Evolutionary conservation across 53 echinoderm and acorn worm genomes (phyloP).

Genomic region (Paracentrotus lividus): DNA sequence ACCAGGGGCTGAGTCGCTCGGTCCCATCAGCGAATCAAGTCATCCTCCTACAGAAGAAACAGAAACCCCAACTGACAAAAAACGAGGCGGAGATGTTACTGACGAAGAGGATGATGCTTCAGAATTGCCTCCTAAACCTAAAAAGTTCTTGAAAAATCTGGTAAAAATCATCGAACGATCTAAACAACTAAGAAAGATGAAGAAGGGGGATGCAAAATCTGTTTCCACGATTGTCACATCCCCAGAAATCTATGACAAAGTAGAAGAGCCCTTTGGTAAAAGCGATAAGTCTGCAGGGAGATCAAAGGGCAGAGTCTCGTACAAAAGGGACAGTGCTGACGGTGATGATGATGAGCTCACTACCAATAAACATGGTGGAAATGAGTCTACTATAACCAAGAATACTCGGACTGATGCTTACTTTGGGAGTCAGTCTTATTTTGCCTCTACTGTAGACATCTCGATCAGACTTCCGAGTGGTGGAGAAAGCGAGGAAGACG

Average conservation of each 20-base stretch:
- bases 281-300: neutral
- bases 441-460: slow-evolving; percentile 46
- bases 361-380: neutral
- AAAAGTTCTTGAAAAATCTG: slow-evolving; percentile 13
- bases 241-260: neutral
- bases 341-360: neutral
- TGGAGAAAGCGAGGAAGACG: slow-evolving; percentile 20
- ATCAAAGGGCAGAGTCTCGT: neutral
- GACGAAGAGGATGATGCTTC: neutral
- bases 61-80: neutral
- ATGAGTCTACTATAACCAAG: neutral
- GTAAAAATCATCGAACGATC: slow-evolving; percentile 41
- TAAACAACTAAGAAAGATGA: neutral
- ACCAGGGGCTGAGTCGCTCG: slow-evolving; percentile 5
- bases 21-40: neutral
- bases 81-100: neutral
- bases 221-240: neutral
- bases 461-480: neutral
- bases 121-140: slow-evolving; percentile 13
- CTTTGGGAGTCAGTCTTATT: neutral
- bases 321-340: neutral
- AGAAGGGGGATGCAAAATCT: neutral
- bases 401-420: neutral
- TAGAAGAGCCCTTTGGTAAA: neutral
- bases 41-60: slow-evolving; percentile 3